Percentiles rank a stretch among this genome's conserved stretches.
These are phyloP conservation scores for Semicossyphus pulcher DNA, from an alignment of 2,113 vertebrate genomes.

Conservation along the genomic window DNA sequence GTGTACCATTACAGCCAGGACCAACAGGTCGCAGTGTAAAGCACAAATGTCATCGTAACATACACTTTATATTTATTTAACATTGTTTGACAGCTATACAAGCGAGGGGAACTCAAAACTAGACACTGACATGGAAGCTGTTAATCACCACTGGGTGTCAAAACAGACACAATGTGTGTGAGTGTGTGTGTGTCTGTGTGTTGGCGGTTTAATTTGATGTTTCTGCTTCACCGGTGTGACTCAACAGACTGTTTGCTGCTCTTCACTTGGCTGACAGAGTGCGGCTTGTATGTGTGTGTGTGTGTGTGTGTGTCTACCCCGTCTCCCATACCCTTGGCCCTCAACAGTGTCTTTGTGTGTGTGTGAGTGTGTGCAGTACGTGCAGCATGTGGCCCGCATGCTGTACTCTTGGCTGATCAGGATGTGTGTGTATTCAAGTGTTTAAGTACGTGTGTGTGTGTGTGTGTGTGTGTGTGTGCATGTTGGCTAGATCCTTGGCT, in stretches of 20 bases:
- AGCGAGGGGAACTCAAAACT: background rate
- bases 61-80: background rate
- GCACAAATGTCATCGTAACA: background rate
- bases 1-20: background rate
- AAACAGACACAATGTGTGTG: slow-evolving; percentile 35
- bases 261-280: slow-evolving; percentile 64
- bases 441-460: slow-evolving; percentile 19
- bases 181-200: slow-evolving; percentile 9
- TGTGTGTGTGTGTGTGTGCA: slow-evolving; percentile 36
- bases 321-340: slow-evolving; percentile 38
- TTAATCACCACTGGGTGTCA: slow-evolving; percentile 46
- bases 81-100: background rate
- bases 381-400: slow-evolving; percentile 71
- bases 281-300: slow-evolving; percentile 14
- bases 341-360: slow-evolving; percentile 54
- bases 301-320: slow-evolving; percentile 15
- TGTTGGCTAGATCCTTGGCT: slow-evolving; percentile 60
- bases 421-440: slow-evolving; percentile 11
- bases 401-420: slow-evolving; percentile 59
- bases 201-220: slow-evolving; percentile 50
- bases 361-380: slow-evolving; percentile 31
- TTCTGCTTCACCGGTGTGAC: slow-evolving; percentile 55
- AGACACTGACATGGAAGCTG: slow-evolving; percentile 18
- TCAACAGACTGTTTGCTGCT: slow-evolving; percentile 62
- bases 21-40: background rate